Percentiles rank a stretch among this genome's conserved stretches.
Conservation (phyloP, 2,888 invertebrate genomes). For the Azorinus chamasolen region DNA sequence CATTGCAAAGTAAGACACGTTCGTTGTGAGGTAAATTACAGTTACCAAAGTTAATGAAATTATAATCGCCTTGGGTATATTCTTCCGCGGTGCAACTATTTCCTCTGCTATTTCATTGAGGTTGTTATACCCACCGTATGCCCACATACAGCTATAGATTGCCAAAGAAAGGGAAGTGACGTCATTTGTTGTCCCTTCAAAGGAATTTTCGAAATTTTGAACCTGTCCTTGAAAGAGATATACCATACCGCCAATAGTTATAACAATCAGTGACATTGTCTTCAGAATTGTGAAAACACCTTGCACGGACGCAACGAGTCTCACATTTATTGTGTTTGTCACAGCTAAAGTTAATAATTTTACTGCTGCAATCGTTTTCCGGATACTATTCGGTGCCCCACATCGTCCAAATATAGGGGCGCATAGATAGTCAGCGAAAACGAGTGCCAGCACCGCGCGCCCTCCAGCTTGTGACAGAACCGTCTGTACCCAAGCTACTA, state of each 20-base stretch:
- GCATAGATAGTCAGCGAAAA: constrained; percentile 73
- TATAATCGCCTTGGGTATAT: constrained; percentile 52
- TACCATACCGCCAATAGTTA: constrained; percentile 55
- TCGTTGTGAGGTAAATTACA: constrained; percentile 42
- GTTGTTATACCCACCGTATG: constrained; percentile 67
- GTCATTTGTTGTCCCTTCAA: constrained; percentile 52
- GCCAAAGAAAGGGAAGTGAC: constrained; percentile 48
- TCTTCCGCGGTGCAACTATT: constrained; percentile 45
- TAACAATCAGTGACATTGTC: constrained; percentile 86
- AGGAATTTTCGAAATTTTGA: constrained; percentile 47
- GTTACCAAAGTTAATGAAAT: constrained; percentile 48
- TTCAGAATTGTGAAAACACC: constrained; percentile 97
- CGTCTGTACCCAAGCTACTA: constrained; percentile 88
- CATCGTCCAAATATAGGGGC: constrained; percentile 71
- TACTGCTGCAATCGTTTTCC: constrained; percentile 56
- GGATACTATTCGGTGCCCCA: constrained; percentile 60
- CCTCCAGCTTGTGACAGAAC: constrained; percentile 77
- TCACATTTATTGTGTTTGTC: constrained; percentile 98
- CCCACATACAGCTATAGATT: constrained; percentile 61
- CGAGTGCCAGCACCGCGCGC: constrained; percentile 86
- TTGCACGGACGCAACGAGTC: constrained; percentile 96
- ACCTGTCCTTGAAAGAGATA: constrained; percentile 33
- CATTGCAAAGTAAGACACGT: constrained; percentile 48
- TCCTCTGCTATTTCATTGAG: constrained; percentile 59
- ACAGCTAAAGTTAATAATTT: constrained; percentile 91